Evolutionary conservation across 2,797 vertebrate genomes (phyloP), one percentile per base, ranked within the genome.

Genomic region (Harpagifer antarcticus): DNA sequence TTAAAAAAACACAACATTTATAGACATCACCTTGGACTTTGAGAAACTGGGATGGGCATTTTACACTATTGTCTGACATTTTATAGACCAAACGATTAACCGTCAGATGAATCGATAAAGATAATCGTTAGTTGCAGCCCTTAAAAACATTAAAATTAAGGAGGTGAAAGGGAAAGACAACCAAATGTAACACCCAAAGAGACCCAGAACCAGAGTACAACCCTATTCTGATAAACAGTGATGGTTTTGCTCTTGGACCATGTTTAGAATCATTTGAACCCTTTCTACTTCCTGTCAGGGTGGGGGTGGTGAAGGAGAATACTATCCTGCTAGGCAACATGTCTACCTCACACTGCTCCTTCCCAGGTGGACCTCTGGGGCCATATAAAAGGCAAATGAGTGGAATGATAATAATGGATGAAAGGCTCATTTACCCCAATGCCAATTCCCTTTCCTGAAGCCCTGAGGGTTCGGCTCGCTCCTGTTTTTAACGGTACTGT

Each of bases 371-470:
- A 90, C 90, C 90, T 91, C 90, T 84, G 83, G 83, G 91, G 89
- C 79, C 89, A 62, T 59, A 83, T 84, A 78, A 89, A 89, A 58
- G n/a, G 72, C 83, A 87, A 89, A 91, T 78, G 79, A 85, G 74
- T 85, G 69, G 89, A 87, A 84, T 88, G 88, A 87, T 87, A 88
- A 88, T 86, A 87, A 93, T 91, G 85, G 89, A 94, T 93, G 86
- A 93, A 95, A 94, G 92, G 86, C 91, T 92, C 87, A 93, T 94
- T 96, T 96, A 96, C 95, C 95, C 95, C 95, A 96, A 90, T 95
- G 94, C 95, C 94, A 96, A 95, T 93, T 96, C 92, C 94, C 94
- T 95, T 95, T 96, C 94, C 91, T 96, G 95, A 96, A 96, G 93
- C 94, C 95, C 93, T 95, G 95, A 89, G 94, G 94, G 92, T 89